Evolutionary conservation across 2,888 invertebrate species (phyloP), one percentile per base, ranked within the genome.

Genomic region (Brachylomia viminalis): DNA sequence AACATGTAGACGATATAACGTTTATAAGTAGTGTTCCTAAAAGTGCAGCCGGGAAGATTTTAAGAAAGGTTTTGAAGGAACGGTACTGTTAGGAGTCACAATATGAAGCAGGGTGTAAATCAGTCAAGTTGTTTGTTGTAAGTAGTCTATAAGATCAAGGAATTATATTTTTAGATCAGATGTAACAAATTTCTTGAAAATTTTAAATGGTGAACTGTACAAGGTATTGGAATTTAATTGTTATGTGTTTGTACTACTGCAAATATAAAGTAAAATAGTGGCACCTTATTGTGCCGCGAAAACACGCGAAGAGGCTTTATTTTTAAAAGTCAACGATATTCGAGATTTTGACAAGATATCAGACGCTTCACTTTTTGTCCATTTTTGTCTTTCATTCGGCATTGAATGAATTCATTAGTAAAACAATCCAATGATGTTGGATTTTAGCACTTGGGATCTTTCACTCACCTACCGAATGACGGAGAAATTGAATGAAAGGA

Each of bases 11-110:
- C 10, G 97, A 98, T 23, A 96, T 98, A 33, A 94, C 96, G n/a
- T 97, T 98, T 83, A 92, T 98, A 47, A 97, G 97, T 0, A 95
- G 95, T 77, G 97, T 98, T 86, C 98, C 98, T 1, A 98, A 98
- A 94, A 98, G 97, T 91, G 93, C 97, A 0, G 96, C 98, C 0
- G 98, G 98, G 0, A 98, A 98, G 94, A 98, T 98, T 88, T 92
- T 98, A 77, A 97, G 98, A 85, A 97, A 97, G 87, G 96, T 97
- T 80, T 93, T 98, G 72, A 97, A 96, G 89, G 94, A 93, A 0
- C 91, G 93, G 80, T 94, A 93, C 87, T 93, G 92, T 84, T 94
- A 88, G 69, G 45, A 54, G 47, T 56, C 1, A 8, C 27, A 33
- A 10, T 27, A 27, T 54, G 23, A 65, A 54, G 20, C 58, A 72